These are phyloP conservation scores for Sympetrum striolatum DNA, from an alignment of 2,888 invertebrate genomes.

Conservation along the genomic window DNA sequence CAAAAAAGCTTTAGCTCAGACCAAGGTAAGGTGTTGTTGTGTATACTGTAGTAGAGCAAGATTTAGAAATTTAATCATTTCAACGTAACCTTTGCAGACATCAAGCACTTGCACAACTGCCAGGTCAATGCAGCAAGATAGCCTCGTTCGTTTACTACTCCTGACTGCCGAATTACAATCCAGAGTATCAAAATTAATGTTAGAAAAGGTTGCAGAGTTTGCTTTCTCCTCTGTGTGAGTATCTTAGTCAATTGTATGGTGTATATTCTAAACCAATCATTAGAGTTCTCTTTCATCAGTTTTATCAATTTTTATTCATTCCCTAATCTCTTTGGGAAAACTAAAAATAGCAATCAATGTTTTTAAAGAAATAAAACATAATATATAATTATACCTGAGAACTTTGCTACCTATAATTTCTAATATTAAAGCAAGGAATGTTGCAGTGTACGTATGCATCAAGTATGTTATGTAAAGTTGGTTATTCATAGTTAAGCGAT, in stretches of 20 bases:
- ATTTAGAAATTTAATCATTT: background rate
- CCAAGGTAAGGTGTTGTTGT: background rate
- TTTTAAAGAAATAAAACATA: too few relatives aligned
- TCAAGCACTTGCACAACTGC: conserved; percentile 46
- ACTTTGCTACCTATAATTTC: too few relatives aligned
- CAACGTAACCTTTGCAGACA: background rate
- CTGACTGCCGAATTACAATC: conserved; percentile 68
- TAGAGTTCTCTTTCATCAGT: background rate
- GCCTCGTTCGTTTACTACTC: conserved; percentile 69
- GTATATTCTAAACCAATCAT: background rate
- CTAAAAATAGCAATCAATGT: background rate
- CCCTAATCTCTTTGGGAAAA: background rate
- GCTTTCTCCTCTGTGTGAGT: conserved; percentile 55
- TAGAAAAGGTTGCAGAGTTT: conserved; percentile 68
- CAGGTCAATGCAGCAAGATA: conserved; percentile 60
- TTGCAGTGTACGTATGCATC: too few relatives aligned
- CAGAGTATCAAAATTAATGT: conserved; percentile 66
- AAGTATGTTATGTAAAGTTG: too few relatives aligned
- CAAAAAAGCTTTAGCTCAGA: conserved; percentile 13
- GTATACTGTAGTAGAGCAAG: background rate
- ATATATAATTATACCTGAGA: too few relatives aligned
- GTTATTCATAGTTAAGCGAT: too few relatives aligned
- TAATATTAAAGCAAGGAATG: too few relatives aligned
- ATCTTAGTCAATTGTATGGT: background rate
- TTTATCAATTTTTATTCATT: too few relatives aligned